These are phyloP conservation scores for Drosophila gaucha DNA, from an alignment of 2,888 invertebrate species.

Conservation along the genomic window DNA sequence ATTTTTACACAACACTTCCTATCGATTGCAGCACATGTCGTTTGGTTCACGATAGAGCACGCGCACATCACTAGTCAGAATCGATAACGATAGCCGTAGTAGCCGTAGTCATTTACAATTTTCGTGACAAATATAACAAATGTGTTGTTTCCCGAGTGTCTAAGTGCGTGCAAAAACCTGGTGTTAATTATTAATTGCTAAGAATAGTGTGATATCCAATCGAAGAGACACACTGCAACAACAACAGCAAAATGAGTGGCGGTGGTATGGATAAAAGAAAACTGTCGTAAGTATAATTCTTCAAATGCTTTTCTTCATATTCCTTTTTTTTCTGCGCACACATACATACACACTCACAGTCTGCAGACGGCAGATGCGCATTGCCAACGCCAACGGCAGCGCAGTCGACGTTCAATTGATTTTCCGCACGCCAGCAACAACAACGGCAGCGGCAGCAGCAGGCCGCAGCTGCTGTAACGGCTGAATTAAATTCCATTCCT, in stretches of 20 bases:
- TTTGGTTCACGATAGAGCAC: constrained; percentile 15
- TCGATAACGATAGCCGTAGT: constrained; percentile 40
- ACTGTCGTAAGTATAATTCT: constrained; percentile 84
- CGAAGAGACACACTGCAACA: constrained; percentile 35
- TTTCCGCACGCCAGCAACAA: constrained; percentile 62
- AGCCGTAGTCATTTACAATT: constrained; percentile 55
- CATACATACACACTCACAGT: constrained; percentile 52
- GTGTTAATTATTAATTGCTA: constrained; percentile 54
- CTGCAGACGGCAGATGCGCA: constrained; percentile 59
- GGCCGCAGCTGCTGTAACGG: constrained; percentile 46
- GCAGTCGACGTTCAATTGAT: constrained; percentile 71
- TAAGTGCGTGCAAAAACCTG: constrained; percentile 57
- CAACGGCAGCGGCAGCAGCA: constrained; percentile 10
- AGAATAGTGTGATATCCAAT: constrained; percentile 40
- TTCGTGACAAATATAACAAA: constrained; percentile 61
- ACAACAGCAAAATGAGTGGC: constrained; percentile 74
- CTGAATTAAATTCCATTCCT: constrained; percentile 35
- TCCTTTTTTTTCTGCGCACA: constrained; percentile 58
- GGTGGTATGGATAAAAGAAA: constrained; percentile 85
- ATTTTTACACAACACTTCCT: not conserved
- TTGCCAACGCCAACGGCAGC: constrained; percentile 43
- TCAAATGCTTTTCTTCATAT: constrained; percentile 44
- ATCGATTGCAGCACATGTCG: constrained; percentile 22
- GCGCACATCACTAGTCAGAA: constrained; percentile 37
- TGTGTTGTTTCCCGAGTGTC: constrained; percentile 53